phyloP scores from a whole-genome alignment of 2,113 vertebrate species.

The Microcebus tavaratra region DNA sequence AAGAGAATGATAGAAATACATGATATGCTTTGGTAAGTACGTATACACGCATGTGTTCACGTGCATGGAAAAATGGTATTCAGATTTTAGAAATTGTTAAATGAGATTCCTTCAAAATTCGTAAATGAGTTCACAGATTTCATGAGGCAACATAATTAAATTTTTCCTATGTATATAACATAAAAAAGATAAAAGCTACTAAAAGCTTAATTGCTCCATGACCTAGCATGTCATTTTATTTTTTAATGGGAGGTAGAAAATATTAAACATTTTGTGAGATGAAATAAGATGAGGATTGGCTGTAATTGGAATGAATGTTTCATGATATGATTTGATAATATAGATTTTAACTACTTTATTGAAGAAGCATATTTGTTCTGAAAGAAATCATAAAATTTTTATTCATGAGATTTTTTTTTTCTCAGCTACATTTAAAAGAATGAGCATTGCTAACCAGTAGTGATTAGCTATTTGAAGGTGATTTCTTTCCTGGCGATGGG shows the following conservation, averaged over 20 bases:
- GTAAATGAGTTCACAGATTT: neutral
- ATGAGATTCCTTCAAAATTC: neutral
- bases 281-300: neutral
- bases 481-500: neutral
- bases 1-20: neutral
- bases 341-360: neutral
- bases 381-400: neutral
- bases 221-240: neutral
- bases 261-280: neutral
- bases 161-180: neutral
- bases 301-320: constrained; percentile 32
- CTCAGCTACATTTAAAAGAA: neutral
- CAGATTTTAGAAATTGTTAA: neutral
- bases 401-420: neutral
- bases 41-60: neutral
- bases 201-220: neutral
- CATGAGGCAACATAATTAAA: neutral
- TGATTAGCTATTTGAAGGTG: neutral
- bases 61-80: neutral
- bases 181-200: neutral
- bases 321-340: constrained; percentile 15
- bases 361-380: neutral
- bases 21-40: neutral
- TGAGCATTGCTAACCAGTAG: neutral
- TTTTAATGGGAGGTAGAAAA: neutral